Evolutionary conservation across 1,140 invertebrate species (phyloP).

Genomic region (Bombus polaris): DNA sequence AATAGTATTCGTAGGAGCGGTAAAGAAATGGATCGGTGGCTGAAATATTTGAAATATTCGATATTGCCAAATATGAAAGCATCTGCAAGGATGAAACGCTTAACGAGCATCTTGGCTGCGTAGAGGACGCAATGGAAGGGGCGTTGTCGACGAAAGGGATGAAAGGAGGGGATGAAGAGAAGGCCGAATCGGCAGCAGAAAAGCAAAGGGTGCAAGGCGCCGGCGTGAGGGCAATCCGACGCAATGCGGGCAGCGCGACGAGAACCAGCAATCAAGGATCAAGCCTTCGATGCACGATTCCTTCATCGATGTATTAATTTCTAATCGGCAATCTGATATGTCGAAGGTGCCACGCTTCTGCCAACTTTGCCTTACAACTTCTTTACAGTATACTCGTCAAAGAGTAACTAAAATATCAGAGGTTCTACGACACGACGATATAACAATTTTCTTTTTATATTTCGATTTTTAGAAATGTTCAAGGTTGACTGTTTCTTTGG

Average conservation of each 20-base stretch:
- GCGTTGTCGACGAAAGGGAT: constrained; percentile 19
- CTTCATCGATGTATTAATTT: background rate
- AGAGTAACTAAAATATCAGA: no score
- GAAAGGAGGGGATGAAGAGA: background rate
- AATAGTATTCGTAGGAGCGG: no score
- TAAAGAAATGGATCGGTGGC: background rate
- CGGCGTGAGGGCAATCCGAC: constrained; percentile 59
- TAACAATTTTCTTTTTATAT: no score
- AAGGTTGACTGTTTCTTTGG: no score
- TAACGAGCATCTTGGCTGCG: constrained; percentile 24
- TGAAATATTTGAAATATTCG: background rate
- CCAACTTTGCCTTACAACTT: background rate
- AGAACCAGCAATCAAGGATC: constrained; percentile 11
- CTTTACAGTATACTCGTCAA: no score
- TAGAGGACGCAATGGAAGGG: background rate
- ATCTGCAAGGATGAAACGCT: background rate
- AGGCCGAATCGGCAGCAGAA: background rate
- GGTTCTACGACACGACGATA: no score
- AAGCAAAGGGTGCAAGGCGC: constrained; percentile 51
- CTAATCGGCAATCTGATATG: background rate
- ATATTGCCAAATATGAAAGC: background rate
- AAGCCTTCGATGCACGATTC: background rate
- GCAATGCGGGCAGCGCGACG: constrained; percentile 59
- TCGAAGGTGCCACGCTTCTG: background rate
- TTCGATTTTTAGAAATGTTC: no score